These are phyloP conservation scores for Oenanthe melanoleuca DNA, from an alignment of 2,113 vertebrate species.

Conservation along the genomic window DNA sequence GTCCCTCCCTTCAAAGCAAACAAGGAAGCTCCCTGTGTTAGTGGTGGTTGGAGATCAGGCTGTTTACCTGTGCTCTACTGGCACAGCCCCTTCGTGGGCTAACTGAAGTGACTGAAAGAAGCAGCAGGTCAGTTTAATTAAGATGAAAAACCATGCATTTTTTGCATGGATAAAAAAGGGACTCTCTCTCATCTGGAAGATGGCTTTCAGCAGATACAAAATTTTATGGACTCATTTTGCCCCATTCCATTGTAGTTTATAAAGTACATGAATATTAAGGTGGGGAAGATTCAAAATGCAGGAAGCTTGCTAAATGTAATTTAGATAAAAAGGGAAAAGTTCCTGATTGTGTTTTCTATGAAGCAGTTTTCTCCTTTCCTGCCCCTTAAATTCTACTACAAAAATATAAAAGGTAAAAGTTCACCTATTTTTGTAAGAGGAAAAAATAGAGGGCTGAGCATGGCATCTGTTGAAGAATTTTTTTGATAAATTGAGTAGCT, in stretches of 20 bases:
- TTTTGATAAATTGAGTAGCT: background rate
- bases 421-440: background rate
- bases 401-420: background rate
- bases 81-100: rapidly evolving
- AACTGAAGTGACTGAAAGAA: background rate
- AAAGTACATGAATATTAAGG: background rate
- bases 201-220: background rate
- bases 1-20: background rate
- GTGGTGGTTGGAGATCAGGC: background rate
- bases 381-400: background rate
- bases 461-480: background rate
- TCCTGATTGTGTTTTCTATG: background rate
- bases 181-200: background rate
- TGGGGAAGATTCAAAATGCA: background rate
- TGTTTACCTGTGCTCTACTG: background rate
- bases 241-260: background rate
- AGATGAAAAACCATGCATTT: background rate
- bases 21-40: background rate
- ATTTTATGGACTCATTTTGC: background rate
- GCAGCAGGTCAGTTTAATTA: background rate
- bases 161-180: background rate
- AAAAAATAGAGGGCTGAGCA: background rate
- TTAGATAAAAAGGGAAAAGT: background rate
- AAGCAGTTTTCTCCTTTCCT: background rate
- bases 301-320: background rate